phyloP scores from a whole-genome alignment of 2,113 vertebrate species.

The Chlorodrepanis virens region DNA sequence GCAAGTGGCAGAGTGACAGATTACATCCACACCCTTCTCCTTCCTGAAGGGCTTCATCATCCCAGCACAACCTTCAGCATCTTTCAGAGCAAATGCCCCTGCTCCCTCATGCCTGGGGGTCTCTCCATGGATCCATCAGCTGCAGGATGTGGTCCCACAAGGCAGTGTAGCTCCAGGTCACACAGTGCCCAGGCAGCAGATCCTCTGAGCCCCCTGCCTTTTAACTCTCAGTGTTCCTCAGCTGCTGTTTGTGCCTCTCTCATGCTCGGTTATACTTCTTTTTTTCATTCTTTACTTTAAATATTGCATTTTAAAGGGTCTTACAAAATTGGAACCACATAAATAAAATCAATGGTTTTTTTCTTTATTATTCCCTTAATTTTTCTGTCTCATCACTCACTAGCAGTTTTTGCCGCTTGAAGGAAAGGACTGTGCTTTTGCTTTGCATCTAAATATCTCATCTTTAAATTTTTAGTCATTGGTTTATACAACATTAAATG shows the following conservation, averaged over 20 bases:
- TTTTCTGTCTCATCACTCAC: neutral
- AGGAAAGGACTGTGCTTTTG: neutral
- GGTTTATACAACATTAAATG: neutral
- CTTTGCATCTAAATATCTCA: neutral
- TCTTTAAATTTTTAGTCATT: neutral
- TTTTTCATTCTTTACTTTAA: neutral
- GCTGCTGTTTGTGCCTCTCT: neutral
- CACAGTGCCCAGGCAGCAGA: neutral
- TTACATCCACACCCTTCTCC: neutral
- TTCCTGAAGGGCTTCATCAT: neutral
- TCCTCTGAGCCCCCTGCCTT: neutral
- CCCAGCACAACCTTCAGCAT: neutral
- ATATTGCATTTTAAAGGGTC: neutral
- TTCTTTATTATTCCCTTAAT: neutral
- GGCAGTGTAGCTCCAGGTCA: accelerated
- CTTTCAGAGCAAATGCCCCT: neutral
- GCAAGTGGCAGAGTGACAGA: accelerated
- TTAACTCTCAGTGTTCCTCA: neutral
- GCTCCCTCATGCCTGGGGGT: neutral
- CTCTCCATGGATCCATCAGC: neutral
- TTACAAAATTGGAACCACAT: neutral
- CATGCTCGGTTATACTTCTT: neutral
- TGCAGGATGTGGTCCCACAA: neutral
- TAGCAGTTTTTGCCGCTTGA: neutral
- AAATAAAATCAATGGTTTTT: accelerated